Evolutionary conservation across 2,797 vertebrate species (phyloP).

Genomic region (Malacoraja senta): DNA sequence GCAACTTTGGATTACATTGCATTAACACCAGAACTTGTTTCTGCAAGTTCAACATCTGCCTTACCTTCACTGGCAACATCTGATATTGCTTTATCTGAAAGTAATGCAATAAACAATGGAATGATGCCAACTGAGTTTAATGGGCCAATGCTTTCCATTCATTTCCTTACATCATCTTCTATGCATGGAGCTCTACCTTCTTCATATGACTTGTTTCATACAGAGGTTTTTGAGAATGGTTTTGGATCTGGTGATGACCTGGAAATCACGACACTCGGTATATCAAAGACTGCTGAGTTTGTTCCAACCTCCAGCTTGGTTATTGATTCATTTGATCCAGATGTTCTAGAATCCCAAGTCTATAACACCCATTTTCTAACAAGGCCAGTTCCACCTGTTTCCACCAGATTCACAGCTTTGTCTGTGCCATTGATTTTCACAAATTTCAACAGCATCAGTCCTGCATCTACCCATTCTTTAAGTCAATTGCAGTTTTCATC

Average conservation of each 20-base stretch:
- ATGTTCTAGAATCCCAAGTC: constrained; percentile 60
- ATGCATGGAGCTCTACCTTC: neutral
- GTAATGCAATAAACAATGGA: neutral
- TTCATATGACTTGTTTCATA: neutral
- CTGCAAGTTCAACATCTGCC: neutral
- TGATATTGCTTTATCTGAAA: neutral
- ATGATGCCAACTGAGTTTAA: neutral
- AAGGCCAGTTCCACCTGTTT: constrained; percentile 52
- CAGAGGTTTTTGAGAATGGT: neutral
- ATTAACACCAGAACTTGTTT: neutral
- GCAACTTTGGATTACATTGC: neutral
- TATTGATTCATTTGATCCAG: constrained; percentile 61
- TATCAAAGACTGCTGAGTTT: neutral
- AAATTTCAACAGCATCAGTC: neutral
- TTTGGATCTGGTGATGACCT: constrained; percentile 32
- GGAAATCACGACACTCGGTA: neutral
- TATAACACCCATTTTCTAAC: constrained; percentile 71
- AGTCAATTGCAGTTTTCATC: neutral
- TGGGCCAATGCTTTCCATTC: neutral
- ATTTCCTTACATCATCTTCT: neutral
- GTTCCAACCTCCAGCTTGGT: constrained; percentile 49
- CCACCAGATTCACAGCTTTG: neutral
- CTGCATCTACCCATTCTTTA: neutral
- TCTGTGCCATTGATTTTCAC: neutral
- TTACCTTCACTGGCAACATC: neutral